phyloP scores from a whole-genome alignment of 2,888 invertebrate species.

The Pollenia griseotomentosa region DNA sequence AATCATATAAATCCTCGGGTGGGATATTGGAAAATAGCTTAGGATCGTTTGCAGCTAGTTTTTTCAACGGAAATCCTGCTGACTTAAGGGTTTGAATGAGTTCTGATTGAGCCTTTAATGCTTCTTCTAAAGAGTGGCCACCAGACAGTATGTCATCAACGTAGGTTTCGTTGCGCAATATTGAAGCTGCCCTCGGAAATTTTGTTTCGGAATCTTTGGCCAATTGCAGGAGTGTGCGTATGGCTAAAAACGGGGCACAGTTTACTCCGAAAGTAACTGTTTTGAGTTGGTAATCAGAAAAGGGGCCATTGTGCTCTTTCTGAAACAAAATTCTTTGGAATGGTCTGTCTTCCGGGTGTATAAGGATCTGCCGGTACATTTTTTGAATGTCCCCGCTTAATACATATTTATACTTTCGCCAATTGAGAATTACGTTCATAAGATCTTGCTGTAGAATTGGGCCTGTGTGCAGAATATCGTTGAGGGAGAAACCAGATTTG shows the following conservation, averaged over 20 bases:
- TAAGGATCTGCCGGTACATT: constrained; percentile 23
- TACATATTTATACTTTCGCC: constrained; percentile 52
- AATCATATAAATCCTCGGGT: constrained; percentile 39
- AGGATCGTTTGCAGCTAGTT: constrained; percentile 26
- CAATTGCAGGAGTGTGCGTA: no score
- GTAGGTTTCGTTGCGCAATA: constrained; percentile 6
- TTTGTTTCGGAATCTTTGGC: constrained; percentile 48
- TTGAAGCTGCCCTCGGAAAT: background rate
- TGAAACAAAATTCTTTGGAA: no score
- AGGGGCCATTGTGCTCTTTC: no score
- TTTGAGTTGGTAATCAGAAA: no score
- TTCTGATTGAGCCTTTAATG: background rate
- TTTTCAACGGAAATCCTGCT: no score
- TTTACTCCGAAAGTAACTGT: no score
- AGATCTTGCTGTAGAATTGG: constrained; percentile 64
- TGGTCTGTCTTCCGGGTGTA: no score
- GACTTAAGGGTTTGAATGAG: constrained; percentile 13
- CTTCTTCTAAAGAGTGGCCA: background rate
- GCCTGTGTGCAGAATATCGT: constrained; percentile 54
- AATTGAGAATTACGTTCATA: constrained; percentile 21
- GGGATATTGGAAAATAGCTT: constrained; percentile 18
- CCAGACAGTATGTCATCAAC: constrained; percentile 30
- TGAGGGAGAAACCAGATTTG: background rate
- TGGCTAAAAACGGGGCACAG: no score
- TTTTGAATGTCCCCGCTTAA: constrained; percentile 73